Evolutionary conservation across 2,113 vertebrate species (phyloP).

Genomic region (Apodemus sylvaticus): DNA sequence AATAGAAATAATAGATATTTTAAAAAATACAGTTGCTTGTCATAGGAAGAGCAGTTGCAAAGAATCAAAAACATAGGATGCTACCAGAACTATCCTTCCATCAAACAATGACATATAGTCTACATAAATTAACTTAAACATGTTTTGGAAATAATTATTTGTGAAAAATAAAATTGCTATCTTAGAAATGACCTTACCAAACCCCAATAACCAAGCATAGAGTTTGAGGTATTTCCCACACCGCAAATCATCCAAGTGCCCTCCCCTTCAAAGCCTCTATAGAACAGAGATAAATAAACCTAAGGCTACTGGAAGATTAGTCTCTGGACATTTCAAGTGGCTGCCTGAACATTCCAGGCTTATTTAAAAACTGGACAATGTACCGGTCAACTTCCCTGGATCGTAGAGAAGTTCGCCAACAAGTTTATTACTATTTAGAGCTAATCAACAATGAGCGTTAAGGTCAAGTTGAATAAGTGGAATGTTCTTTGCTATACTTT

Average conservation of each 20-base stretch:
- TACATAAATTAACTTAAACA: background rate
- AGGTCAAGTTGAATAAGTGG: constrained; percentile 50
- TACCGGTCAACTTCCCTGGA: background rate
- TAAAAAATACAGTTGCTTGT: background rate
- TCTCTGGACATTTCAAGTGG: constrained; percentile 13
- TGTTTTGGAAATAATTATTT: constrained; percentile 44
- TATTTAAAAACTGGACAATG: constrained; percentile 31
- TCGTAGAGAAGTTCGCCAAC: background rate
- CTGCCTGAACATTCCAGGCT: constrained; percentile 6
- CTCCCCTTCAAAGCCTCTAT: background rate
- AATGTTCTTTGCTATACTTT: constrained; percentile 38
- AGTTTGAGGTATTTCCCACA: constrained; percentile 28
- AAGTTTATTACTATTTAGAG: constrained; percentile 54
- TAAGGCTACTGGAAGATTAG: background rate
- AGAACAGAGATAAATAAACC: constrained; percentile 31
- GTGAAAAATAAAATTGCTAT: constrained; percentile 56
- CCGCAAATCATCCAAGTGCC: constrained; percentile 26
- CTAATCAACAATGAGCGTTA: constrained; percentile 40
- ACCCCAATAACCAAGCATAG: constrained; percentile 6
- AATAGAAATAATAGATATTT: background rate
- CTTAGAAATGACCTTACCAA: constrained; percentile 42
- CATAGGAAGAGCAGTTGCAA: background rate
- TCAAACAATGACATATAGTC: constrained; percentile 20
- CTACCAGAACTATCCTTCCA: constrained; percentile 41
- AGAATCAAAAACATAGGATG: constrained; percentile 19